Conservation (phyloP, 53 echinoderm and acorn worm genomes). For the Zoroaster sp. region DNA sequence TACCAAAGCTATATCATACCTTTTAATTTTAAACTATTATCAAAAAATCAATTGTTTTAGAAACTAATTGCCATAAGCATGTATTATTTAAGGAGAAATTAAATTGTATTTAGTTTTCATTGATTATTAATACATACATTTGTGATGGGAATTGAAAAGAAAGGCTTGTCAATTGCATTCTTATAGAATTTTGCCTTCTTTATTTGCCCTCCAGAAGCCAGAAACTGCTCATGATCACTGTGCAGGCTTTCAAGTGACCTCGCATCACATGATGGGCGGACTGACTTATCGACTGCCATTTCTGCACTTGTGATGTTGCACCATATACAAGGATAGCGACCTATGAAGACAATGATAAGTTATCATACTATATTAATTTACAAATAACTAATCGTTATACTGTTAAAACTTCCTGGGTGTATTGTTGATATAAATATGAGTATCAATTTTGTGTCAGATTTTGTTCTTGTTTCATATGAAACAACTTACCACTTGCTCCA, state of each 20-base stretch:
- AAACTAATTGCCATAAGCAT: neutral
- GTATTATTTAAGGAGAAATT: neutral
- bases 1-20: too few species aligned
- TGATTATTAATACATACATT: neutral
- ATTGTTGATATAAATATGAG: neutral
- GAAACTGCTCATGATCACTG: neutral
- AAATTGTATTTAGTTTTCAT: neutral
- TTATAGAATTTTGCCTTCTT: neutral
- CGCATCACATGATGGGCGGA: neutral
- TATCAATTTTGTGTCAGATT: neutral
- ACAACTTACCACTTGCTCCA: conserved; percentile 22
- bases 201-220: neutral
- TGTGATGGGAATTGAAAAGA: neutral
- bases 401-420: neutral
- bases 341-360: neutral
- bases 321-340: conserved; percentile 1
- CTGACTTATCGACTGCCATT: neutral
- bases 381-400: neutral
- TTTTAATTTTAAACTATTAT: neutral
- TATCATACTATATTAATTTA: neutral
- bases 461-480: neutral
- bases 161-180: neutral
- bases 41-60: neutral
- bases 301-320: neutral
- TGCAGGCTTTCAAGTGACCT: neutral